Base-by-base conservation (phyloP, 2,888 invertebrate species). In the Cephus pygmeus region DNA sequence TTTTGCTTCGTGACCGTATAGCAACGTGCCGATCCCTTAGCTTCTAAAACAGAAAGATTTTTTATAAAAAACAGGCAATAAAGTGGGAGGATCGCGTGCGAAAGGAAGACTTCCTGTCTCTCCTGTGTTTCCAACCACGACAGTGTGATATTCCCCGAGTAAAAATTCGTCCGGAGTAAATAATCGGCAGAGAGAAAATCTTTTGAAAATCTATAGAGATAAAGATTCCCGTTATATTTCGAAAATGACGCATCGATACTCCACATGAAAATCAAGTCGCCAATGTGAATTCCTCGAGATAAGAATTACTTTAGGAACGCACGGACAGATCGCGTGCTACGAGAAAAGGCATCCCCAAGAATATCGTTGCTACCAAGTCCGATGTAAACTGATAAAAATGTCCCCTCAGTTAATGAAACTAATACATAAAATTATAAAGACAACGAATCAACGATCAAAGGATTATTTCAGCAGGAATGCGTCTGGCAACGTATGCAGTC, bases 391-490 rank as follows among this genome's bases (percentile, higher is more conserved):
- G 23, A 23, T 23, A 56, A 56, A 56, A 56, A 2, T 23, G 3
- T 23, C 9, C 1, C 23, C 23, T 9, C 56, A 2, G 23, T 56
- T 56, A 56, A 56, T 23, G 2, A 56, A 56, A 56, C 1, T 9
- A 56, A 56, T 56, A 56, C 56, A 36, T 6, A 23, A 56, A 23
- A 23, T 56, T 9, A 56, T 0, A 3, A 69, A 69, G 77, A 73
- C 75, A 75, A 76, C 76, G 80, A 73, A 36, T 81, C 6, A 34
- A 69, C 77, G 78, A 82, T 81, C 81, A 78, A 71, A 79, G 76
- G 71, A 84, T 83, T 83, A 82, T 85, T 85, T 83, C 78, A 73
- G 78, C 75, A 84, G 85, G 83, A 85, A 84, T 85, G 81, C 71
- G 69, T 76, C 79, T 56, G 76, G 76, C 79, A 80, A 80, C 75